Conservation (phyloP, 1,140 invertebrate genomes). For the Cheumatopsyche charites region DNA sequence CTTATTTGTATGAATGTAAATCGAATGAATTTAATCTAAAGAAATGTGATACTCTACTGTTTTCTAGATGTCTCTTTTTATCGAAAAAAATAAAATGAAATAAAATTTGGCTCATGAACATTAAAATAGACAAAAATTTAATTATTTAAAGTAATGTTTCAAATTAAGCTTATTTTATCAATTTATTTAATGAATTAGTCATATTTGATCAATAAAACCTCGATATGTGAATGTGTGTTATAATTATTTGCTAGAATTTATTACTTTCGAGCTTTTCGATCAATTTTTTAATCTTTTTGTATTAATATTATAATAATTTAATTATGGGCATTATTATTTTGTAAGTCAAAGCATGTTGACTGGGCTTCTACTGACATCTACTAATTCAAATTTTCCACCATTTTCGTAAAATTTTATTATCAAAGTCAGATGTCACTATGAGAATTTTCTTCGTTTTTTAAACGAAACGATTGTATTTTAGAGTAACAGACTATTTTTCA, state of each 20-base stretch:
- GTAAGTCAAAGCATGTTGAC: too few relatives aligned
- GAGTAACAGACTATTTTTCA: too few relatives aligned
- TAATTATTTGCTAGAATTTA: background rate
- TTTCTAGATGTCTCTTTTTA: background rate
- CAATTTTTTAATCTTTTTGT: background rate
- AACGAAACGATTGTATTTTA: too few relatives aligned
- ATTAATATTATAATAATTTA: background rate
- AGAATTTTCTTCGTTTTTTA: background rate
- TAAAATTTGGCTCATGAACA: background rate
- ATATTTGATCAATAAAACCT: too few relatives aligned
- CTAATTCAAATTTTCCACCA: background rate
- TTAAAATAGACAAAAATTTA: too few relatives aligned
- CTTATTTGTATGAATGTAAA: background rate
- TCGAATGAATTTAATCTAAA: background rate
- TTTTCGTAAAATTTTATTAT: background rate
- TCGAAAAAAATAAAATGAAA: background rate
- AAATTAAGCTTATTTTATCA: too few relatives aligned
- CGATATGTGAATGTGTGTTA: background rate
- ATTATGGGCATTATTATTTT: slow-evolving; percentile 7
- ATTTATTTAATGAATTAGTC: too few relatives aligned
- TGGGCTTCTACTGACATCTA: slow-evolving; percentile 6
- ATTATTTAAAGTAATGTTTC: too few relatives aligned
- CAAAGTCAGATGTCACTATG: slow-evolving; percentile 11
- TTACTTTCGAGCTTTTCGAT: background rate
- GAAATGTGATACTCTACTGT: background rate